Evolutionary conservation across 2,113 vertebrate genomes (phyloP), one percentile per base, ranked within the genome.

Genomic region (Gobiocypris rarus): DNA sequence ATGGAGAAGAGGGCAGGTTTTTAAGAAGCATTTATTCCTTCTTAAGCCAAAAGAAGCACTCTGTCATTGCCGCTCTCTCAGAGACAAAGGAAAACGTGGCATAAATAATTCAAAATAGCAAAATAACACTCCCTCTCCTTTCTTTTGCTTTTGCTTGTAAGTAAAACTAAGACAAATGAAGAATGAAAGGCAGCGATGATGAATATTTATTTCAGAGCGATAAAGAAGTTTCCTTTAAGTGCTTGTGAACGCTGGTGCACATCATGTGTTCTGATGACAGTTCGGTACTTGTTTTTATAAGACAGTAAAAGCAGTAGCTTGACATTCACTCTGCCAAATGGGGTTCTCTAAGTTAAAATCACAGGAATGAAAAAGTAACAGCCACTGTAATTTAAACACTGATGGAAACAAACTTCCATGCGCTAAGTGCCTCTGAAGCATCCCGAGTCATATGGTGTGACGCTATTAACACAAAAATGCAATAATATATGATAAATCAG

Each of bases 71-170:
- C 89, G 87, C 88, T 89, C 87, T 84, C 85, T 87, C 80, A 80
- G 84, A 85, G 82, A 85, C 48, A 50, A 76, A 38, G 24, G 67
- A 80, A 83, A 81, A 83, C 1, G 81, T 86, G 86, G 7, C 84
- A 91, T 93, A 87, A 92, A 94, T 93, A 92, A 93, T 94, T 94
- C 90, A 94, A 38, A 80, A 34, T 75, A 73, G 75, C 85, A 83
- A 90, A 90, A 92, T 90, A 92, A 91, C 90, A 89, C 75, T 28
- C 74, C 31, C 52, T 65, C 65, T 86, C 24, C 45, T 56, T 67
- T 86, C 61, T 31, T 24, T 59, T 10, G 11, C 56, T 82, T 71
- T 41, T 61, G 56, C 43, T 73, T 65, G 38, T 61, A 81, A 85
- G 52, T 69, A 81, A 85, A 85, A 59, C 45, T n/a, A 85, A 88